Evolutionary conservation across 2,888 invertebrate genomes (phyloP), one percentile per base, ranked within the genome.

Genomic region (Alviniconcha strummeri): DNA sequence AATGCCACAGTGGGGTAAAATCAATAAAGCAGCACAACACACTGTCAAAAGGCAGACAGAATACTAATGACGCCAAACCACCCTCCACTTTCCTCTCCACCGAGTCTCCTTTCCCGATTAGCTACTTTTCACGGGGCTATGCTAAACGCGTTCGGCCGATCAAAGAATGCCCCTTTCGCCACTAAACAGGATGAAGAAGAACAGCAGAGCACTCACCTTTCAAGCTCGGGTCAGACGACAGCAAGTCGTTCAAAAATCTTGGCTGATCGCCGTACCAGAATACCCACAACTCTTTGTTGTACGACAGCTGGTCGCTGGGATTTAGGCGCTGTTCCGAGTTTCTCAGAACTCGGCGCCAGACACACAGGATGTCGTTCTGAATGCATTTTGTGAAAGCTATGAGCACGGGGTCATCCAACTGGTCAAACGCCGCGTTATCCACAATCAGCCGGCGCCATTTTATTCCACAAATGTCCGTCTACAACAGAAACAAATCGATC

Each of bases 381-480:
- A 95, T 89, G 88, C 95, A 95, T 86, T 92, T 92, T 15, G 93
- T 91, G 89, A 94, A 95, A 4, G 94, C 94, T 69, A 90, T 88
- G 67, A 95, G 89, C 52, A 95, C 93, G 5, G 94, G 94, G 88
- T 95, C 95, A 64, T 93, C 92, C 82, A 91, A 86, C 57, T 89
- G 90, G 83, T 92, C 90, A 56, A 91, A 88, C 52, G 83, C 80
- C 19, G 83, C 85, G 79, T 88, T 88, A 60, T 89, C 87, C n/a
- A 90, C 88, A 71, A 88, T 87, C 56, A 92, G 86, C 86, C 97
- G 98, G 95, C 97, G 97, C 99, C 99, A 99, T 97, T 98, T 98
- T 95, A 99, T 99, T 94, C 99, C 99, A 95, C 98, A 97, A 94
- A 99, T 96, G 95, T 99, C 99, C 95, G 99, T 99, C 99, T 99